Base-by-base conservation (phyloP, 2,888 invertebrate genomes). In the Rhamnusium bicolor region DNA sequence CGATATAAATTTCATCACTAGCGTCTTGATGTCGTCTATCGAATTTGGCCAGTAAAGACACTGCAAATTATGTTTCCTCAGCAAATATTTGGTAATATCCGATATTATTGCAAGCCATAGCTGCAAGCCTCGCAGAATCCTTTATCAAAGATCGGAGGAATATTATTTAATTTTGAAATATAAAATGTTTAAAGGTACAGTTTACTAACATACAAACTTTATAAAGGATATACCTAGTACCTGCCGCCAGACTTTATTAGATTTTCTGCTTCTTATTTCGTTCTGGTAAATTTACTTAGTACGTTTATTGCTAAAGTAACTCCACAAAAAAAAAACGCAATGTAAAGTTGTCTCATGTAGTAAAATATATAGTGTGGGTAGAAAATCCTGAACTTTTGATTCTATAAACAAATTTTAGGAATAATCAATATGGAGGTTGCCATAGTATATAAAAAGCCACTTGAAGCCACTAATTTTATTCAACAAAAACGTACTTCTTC, bases 41-140 rank as follows among this genome's bases (percentile, higher is more conserved):
- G 69, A 70, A 72, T 74, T 69, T 71, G 66, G 66, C 77, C 76
- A 69, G 69, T 70, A 68, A 75, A 79, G 79, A 82, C 76, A 77
- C 79, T 80, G 79, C 74, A 81, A 82, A 83, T 83, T 80, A 80
- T 83, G 81, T 83, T 83, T 79, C 74, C 80, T 79, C 79, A 76
- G 79, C 80, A 82, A 82, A 82, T 81, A 82, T 82, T 80, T 81
- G 73, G 61, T 62, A 74, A 72, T 74, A 78, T 80, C 78, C 76
- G 76, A 82, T 80, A 79, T 80, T 81, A 80, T 81, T 79, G 78
- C 74, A 76, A 78, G 66, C 65, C 62, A 73, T 27, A 27, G 73
- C 67, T 75, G 76, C 75, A 72, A 75, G 69, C 71, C 29, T 54
- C 62, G 70, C 72, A 73, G 65, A 72, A 76, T 76, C 66, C 58